Percentiles rank a stretch among this genome's conserved stretches.
These are phyloP conservation scores for Phortica variegata DNA, from an alignment of 1,140 invertebrate genomes.

Conservation along the genomic window DNA sequence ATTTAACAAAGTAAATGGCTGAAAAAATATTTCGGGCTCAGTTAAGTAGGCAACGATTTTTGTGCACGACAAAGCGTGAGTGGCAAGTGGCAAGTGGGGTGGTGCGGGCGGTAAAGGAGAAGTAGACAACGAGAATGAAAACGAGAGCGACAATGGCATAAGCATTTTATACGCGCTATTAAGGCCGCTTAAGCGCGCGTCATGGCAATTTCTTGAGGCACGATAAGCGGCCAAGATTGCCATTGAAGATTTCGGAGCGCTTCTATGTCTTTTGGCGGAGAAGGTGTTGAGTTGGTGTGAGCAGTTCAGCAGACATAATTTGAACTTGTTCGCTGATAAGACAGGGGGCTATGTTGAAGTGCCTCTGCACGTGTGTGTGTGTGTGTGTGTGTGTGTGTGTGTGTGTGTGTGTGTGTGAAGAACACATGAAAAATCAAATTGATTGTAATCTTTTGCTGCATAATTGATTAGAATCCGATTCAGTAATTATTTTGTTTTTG, in stretches of 20 bases:
- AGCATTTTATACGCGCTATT: conserved; percentile 32
- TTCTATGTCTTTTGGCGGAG: conserved; percentile 4
- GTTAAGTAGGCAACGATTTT: conserved; percentile 37
- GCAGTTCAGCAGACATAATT: not conserved
- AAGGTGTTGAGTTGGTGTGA: not conserved
- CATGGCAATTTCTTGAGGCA: conserved; percentile 42
- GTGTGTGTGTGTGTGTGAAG: too few species aligned
- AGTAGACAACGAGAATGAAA: conserved; percentile 1
- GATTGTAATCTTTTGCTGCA: too few species aligned
- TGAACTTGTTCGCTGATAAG: not conserved
- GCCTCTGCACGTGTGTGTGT: not conserved
- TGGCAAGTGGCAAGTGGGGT: conserved; percentile 16
- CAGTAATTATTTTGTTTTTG: too few species aligned
- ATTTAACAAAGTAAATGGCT: conserved; percentile 18
- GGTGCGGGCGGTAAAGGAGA: too few species aligned
- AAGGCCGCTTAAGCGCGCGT: conserved; percentile 37
- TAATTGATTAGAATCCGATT: too few species aligned
- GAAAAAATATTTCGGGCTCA: conserved; percentile 4
- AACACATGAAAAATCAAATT: too few species aligned
- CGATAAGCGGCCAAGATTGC: too few species aligned
- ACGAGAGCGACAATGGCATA: too few species aligned
- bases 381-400: not conserved
- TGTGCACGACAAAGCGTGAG: conserved; percentile 1
- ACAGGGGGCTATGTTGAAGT: not conserved
- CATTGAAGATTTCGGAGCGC: too few species aligned